phyloP scores from a whole-genome alignment of 2,888 invertebrate genomes.

The Bimastos eiseni region DNA sequence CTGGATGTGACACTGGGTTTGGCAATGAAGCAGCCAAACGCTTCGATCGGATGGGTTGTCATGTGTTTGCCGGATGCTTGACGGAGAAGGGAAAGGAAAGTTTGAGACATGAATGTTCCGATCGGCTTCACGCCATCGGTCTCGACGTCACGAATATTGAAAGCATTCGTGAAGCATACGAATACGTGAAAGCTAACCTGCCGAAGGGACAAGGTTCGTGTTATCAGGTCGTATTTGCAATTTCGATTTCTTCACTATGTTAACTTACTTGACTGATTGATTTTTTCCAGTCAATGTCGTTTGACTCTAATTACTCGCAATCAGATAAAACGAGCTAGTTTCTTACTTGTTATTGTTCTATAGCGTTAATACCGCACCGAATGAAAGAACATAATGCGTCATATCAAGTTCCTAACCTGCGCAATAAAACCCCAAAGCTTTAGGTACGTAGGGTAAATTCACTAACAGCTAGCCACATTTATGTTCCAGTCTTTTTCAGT shows the following conservation, averaged over 20 bases:
- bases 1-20: conserved; percentile 37
- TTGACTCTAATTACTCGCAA: too few relatives aligned
- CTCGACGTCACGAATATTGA: conserved; percentile 57
- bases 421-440: too few relatives aligned
- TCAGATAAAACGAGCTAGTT: too few relatives aligned
- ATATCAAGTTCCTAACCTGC: too few relatives aligned
- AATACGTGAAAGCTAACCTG: conserved; percentile 8
- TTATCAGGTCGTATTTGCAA: not conserved
- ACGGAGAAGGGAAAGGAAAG: conserved; percentile 27
- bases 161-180: conserved; percentile 25
- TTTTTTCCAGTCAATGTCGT: too few relatives aligned
- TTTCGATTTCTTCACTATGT: too few relatives aligned
- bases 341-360: too few relatives aligned
- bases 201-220: conserved; percentile 24
- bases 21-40: conserved; percentile 21
- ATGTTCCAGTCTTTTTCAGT: too few relatives aligned
- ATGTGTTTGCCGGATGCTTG: conserved; percentile 33
- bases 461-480: too few relatives aligned
- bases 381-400: too few relatives aligned
- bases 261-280: not conserved
- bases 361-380: too few relatives aligned
- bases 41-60: conserved; percentile 31
- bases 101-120: conserved; percentile 23
- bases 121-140: conserved; percentile 51
- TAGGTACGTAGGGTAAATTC: too few relatives aligned